These are phyloP conservation scores for Ceratotherium simum DNA, from an alignment of 2,113 vertebrate genomes.

Conservation along the genomic window DNA sequence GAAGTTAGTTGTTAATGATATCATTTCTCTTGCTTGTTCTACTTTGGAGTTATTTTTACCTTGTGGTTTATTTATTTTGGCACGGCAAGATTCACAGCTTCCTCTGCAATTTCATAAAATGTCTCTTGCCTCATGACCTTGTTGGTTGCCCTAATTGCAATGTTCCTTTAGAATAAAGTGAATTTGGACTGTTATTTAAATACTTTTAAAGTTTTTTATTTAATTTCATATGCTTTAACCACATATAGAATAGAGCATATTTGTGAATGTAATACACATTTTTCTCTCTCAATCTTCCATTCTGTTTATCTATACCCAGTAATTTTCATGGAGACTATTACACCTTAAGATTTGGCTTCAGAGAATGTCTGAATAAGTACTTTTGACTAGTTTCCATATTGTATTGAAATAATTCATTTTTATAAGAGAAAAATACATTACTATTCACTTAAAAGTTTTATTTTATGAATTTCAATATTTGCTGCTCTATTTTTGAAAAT, in stretches of 20 bases:
- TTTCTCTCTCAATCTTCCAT: neutral
- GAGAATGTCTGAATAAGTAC: neutral
- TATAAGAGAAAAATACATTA: neutral
- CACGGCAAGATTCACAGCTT: slow-evolving; percentile 67
- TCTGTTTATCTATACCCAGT: neutral
- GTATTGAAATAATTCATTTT: neutral
- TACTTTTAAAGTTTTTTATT: neutral
- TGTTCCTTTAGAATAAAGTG: slow-evolving; percentile 49
- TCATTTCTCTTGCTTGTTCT: slow-evolving; percentile 65
- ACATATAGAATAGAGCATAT: neutral
- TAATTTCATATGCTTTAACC: neutral
- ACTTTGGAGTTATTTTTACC: slow-evolving; percentile 76
- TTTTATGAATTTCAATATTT: neutral
- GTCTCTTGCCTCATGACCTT: slow-evolving; percentile 59
- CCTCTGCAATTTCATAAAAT: slow-evolving; percentile 63
- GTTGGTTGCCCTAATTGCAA: slow-evolving; percentile 59
- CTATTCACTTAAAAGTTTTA: neutral
- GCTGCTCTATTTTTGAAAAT: neutral
- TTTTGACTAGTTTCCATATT: neutral
- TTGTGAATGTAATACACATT: neutral
- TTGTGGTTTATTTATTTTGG: slow-evolving; percentile 72
- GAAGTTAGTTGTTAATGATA: slow-evolving; percentile 49
- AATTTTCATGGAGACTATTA: neutral
- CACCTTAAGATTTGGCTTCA: neutral
- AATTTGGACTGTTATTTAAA: neutral